Evolutionary conservation across 2,113 vertebrate species (phyloP).

Genomic region (Apteryx owenii): DNA sequence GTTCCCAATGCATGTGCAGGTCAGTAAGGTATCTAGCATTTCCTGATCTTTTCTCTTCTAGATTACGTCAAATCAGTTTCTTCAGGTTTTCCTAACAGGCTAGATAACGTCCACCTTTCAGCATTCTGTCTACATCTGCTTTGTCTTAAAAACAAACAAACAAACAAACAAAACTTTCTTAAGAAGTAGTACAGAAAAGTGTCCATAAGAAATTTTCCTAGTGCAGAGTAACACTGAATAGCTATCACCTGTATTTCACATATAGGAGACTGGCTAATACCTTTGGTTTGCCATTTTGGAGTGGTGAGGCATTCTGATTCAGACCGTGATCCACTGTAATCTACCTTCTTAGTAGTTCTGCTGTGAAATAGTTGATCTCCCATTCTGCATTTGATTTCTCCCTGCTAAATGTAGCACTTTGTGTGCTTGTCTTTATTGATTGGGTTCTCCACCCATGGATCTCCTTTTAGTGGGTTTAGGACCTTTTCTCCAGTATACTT

Average conservation of each 20-base stretch:
- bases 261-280: not conserved
- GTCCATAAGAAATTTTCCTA: not conserved
- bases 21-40: not conserved
- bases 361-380: not conserved
- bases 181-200: not conserved
- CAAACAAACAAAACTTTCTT: not conserved
- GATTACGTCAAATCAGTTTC: not conserved
- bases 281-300: not conserved
- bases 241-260: not conserved
- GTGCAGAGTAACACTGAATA: not conserved
- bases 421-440: not conserved
- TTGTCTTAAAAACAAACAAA: not conserved
- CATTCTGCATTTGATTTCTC: not conserved
- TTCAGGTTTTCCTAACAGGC: not conserved
- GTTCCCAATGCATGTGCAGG: not conserved
- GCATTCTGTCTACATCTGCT: not conserved
- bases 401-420: not conserved
- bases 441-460: too few species aligned
- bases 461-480: not conserved
- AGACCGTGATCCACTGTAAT: not conserved
- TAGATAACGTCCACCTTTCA: not conserved
- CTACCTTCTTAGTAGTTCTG: not conserved
- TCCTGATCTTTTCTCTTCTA: not conserved
- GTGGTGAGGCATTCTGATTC: not conserved
- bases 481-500: not conserved